Base-by-base conservation (phyloP, 2,888 invertebrate species). In the Agonopterix arenella region DNA sequence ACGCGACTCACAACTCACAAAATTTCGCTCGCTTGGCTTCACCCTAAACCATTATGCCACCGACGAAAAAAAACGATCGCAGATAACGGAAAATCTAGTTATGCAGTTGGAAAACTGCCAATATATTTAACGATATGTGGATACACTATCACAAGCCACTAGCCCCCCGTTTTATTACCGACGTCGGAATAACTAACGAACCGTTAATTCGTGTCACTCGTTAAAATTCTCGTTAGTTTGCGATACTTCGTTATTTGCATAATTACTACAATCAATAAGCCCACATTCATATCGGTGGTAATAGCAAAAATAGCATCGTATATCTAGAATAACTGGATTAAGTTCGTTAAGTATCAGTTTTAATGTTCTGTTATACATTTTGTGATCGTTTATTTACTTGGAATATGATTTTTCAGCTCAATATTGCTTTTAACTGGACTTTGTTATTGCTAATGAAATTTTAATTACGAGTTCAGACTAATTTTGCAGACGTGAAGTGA, bases 201-300 rank as follows among this genome's bases (percentile, higher is more conserved):
- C 66, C 63, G 76, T 76, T 80, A 82, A 82, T 77, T 72, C 71
- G 70, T 69, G 76, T 79, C 79, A 77, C 70, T 73, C 64, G 75
- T 68, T 73, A 70, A 66, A 66, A 63, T 64, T 66, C 62, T 64
- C 61, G 68, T 68, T 64, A 68, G 58, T 50, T 48, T 49, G 49
- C 56, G 65, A 63, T 59, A 68, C 70, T 69, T n/a, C 59, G 74
- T 67, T 72, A 80, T 78, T 83, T 80, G 76, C 83, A 83, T 85
- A 84, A 85, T 84, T 79, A 78, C 77, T 71, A 71, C 76, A 72
- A 74, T 80, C 78, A 80, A 76, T 80, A 72, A 72, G 66, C 60
- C 71, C 65, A 74, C 75, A 76, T 76, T 75, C 74, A 66, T 69
- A 73, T 76, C 68, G 61, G 54, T 55, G 62, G 60, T 63, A 64